Base-by-base conservation (phyloP, 2,888 invertebrate genomes). In the Plebejus anna region DNA sequence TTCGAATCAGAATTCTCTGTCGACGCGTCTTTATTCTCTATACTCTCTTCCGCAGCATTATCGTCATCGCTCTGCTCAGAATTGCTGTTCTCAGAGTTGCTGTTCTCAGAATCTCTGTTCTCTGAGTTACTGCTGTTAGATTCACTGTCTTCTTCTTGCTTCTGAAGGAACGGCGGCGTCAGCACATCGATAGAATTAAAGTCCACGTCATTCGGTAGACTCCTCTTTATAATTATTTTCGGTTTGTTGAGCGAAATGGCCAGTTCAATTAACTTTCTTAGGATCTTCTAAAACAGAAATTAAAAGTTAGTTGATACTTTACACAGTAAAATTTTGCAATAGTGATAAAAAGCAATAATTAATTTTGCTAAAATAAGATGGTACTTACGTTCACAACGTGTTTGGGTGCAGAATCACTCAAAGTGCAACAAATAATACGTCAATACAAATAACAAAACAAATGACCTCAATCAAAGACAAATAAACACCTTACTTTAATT, bases 151-250 rank as follows among this genome's bases (percentile, higher is more conserved):
- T 82, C 80, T 75, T 89, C 88, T 84, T 89, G 89, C 70, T 84
- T 85, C 86, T 86, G 84, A 51, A 88, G 84, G 7, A 85, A 82
- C 0, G 88, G 83, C 47, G 84, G 86, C 76, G 87, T 89, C 28
- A 87, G 77, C 32, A 82, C 82, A 59, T 80, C 77, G 3, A 81
- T 80, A 55, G 85, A 81, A 78, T 88, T 87, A 4, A 87, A 85
- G 28, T 89, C 85, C 66, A 90, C 87, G 59, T 87, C 83, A 75
- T 91, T 90, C 61, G 87, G 84, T 13, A 78, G 78, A 1, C 83
- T 77, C 87, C 79, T 85, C 80, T n/a, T 90, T 86, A 76, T 82
- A 73, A 80, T 81, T 57, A 59, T 75, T 75, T 76, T 80, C 38
- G 77, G 77, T 66, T 78, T 79, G 51, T 80, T 78, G 2, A 80